Evolutionary conservation across 2,113 vertebrate species (phyloP), one percentile per base, ranked within the genome.

Genomic region (Herpailurus yagouaroundi): DNA sequence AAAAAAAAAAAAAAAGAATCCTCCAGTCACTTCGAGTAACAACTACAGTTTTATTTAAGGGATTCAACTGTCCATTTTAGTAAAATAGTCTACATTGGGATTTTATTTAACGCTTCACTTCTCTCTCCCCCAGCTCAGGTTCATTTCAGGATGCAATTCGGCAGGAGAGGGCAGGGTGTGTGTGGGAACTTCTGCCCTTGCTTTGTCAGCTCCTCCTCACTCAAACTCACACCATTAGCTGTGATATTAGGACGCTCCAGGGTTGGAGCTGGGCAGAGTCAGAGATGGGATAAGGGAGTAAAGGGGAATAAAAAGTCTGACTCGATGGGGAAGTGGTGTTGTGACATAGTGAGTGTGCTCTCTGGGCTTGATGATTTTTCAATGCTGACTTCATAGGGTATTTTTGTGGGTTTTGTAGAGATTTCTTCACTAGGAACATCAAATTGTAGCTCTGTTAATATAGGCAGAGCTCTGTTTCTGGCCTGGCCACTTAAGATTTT

Each of bases 131-230:
- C 13, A 29, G 1, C 36, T 92, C 57, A 48, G 13, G 57, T 68
- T 23, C 57, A 25, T 55, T 25, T 76, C 27, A n/a, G 16, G 4
- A 31, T 80, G 29, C 23, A 36, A 29, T 36, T 48, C 5, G 0
- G 33, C 18, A 10, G 27, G 0, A 55, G n/a, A 12, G 0, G n/a
- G 1, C 15, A 57, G 16, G 31, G 38, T n/a, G 5, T 18, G 52
- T 19, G 52, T 14, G 76, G 55, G 69, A 57, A 81, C 5, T 50
- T 63, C 15, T 23, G 73, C 21, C n/a, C 48, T 45, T 76, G 5
- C 41, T 73, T 52, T 7, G 2, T 66, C 66, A 66, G 45, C 21
- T 45, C 41, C 52, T 29, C 2, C 7, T 80, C 29, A 9, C 14
- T 4, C 16, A 9, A 21, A 45, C 18, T 19, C 25, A 18, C 6